Evolutionary conservation across 2,888 invertebrate species (phyloP).

Genomic region (Periphyllus acericola): DNA sequence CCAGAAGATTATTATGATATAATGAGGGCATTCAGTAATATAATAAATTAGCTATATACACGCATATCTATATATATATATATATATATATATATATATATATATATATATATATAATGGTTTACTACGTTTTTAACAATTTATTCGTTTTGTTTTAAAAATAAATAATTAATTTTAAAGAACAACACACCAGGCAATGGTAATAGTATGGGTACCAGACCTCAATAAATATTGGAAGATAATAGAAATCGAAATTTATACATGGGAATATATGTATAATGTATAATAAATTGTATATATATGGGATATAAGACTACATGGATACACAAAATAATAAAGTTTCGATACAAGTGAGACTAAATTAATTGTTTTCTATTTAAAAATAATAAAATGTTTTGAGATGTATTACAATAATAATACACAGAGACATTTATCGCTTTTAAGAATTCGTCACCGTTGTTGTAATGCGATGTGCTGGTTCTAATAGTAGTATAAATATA

Average conservation of each 20-base stretch:
- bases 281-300: too few relatives aligned
- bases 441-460: background rate
- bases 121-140: background rate
- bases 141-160: background rate
- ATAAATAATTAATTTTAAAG: background rate
- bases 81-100: too few relatives aligned
- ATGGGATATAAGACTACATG: too few relatives aligned
- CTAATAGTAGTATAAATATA: background rate
- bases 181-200: background rate
- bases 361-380: background rate
- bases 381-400: background rate
- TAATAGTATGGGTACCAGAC: background rate
- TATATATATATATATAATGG: background rate
- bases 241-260: too few relatives aligned
- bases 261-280: too few relatives aligned
- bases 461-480: background rate
- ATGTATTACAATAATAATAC: background rate
- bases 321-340: too few relatives aligned
- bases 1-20: constrained; percentile 15
- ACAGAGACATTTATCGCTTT: background rate
- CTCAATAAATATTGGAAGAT: background rate
- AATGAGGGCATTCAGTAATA: background rate
- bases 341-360: too few relatives aligned
- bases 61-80: too few relatives aligned
- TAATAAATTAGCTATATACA: background rate